Conservation (phyloP, 2,113 vertebrate species). For the Atrichornis clamosus region DNA sequence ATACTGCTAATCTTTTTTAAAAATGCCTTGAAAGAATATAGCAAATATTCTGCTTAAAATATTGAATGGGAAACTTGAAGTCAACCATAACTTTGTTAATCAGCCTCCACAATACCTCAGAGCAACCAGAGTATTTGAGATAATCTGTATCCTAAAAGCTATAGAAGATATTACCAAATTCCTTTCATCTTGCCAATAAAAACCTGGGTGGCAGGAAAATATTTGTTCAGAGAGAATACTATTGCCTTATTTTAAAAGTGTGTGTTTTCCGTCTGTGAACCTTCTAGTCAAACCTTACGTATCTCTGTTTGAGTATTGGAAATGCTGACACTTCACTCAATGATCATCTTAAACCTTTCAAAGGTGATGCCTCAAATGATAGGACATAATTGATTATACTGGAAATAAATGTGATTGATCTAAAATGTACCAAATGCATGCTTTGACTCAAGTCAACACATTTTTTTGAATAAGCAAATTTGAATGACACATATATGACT, state of each 20-base stretch:
- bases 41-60: not conserved
- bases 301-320: not conserved
- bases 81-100: not conserved
- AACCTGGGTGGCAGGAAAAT: not conserved
- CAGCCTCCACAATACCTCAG: not conserved
- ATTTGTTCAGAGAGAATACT: not conserved
- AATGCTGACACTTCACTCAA: not conserved
- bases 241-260: not conserved
- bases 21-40: not conserved
- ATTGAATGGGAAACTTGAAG: not conserved
- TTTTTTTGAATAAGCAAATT: not conserved
- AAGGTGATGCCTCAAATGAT: not conserved
- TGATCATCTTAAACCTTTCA: not conserved
- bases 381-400: not conserved
- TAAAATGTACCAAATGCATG: not conserved
- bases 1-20: not conserved
- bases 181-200: not conserved
- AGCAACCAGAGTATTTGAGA: not conserved
- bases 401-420: not conserved
- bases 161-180: not conserved
- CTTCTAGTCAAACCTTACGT: not conserved
- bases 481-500: not conserved
- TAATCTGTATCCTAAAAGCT: not conserved
- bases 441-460: not conserved
- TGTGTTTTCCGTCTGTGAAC: not conserved